Evolutionary conservation across 2,113 vertebrate species (phyloP), one percentile per base, ranked within the genome.

Genomic region (Empidonax traillii): DNA sequence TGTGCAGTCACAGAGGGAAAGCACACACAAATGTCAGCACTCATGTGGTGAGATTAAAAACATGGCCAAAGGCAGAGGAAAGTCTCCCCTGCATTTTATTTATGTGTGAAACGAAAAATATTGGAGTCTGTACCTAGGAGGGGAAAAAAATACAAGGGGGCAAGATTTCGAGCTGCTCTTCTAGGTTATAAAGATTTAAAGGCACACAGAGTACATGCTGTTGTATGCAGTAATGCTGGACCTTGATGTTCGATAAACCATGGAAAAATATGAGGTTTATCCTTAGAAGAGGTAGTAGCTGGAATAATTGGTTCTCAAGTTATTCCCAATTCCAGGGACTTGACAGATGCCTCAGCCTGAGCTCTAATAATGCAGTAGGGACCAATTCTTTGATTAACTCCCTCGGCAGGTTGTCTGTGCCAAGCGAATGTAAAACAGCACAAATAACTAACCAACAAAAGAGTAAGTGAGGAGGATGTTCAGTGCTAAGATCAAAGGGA

Each of bases 1-100:
- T 99, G 97, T 6, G 82, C 27, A 82, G 62, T 62, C 59, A 92
- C 18, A 97, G 43, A 10, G 78, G 13, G 41, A 61, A 82, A 90
- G 47, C 37, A 56, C 17, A 89, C 2, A 63, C 7, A 85, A n/a
- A 86, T 3, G 25, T 53, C 62, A 95, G 51, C 24, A 39, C 18
- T 81, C 25, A 4, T 5, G 35, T 21, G n/a, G 53, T 39, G 58
- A 39, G 33, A 49, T n/a, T 72, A 75, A 73, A 85, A 43, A 58
- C n/a, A 27, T 7, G 9, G 17, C 41, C 69, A 72, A 74, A 84
- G 44, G 77, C 39, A 87, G 41, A 18, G 27, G 21, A 55, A 71
- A 61, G 62, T 35, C 44, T 73, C 37, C 55, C 24, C 21, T 43
- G 49, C 11, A 14, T 46, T 94, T 95, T 51, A 62, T 35, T 61